Percentiles rank a stretch among this genome's conserved stretches.
These are phyloP conservation scores for Anthrax anthrax DNA, from an alignment of 2,888 invertebrate genomes.

Conservation along the genomic window DNA sequence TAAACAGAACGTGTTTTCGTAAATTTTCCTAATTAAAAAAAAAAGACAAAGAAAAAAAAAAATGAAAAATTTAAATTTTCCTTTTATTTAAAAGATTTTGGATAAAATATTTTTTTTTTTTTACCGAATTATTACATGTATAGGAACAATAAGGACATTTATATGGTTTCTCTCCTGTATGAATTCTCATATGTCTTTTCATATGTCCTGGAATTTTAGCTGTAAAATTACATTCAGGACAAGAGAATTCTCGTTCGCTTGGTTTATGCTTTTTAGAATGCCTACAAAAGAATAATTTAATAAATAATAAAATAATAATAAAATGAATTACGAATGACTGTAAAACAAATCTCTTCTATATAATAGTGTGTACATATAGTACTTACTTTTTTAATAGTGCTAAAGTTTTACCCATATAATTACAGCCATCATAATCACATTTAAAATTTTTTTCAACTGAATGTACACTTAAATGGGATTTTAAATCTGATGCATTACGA, in stretches of 20 bases:
- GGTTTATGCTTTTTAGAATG: constrained; percentile 26
- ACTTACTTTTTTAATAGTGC: constrained; percentile 38
- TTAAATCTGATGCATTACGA: constrained; percentile 40
- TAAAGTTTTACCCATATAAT: constrained; percentile 40
- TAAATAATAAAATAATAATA: neutral
- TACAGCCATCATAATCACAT: constrained; percentile 35
- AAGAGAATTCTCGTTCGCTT: constrained; percentile 41
- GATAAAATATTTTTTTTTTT: constrained; percentile 15
- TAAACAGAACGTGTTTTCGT: constrained; percentile 69
- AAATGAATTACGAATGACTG: too few species aligned
- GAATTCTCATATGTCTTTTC: constrained; percentile 62
- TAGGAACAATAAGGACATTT: constrained; percentile 71
- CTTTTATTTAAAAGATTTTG: neutral
- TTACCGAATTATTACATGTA: constrained; percentile 63
- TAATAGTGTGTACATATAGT: too few species aligned
- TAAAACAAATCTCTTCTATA: too few species aligned
- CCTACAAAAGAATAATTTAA: constrained; percentile 15
- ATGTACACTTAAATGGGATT: constrained; percentile 42
- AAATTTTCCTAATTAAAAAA: constrained; percentile 57
- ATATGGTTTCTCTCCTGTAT: constrained; percentile 72
- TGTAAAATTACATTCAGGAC: constrained; percentile 54
- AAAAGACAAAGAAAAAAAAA: neutral
- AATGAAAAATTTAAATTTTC: neutral
- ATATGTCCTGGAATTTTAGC: constrained; percentile 53
- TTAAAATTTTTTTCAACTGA: constrained; percentile 35